Evolutionary conservation across 1,140 invertebrate genomes (phyloP).

Genomic region (Alviniconcha marisindica): DNA sequence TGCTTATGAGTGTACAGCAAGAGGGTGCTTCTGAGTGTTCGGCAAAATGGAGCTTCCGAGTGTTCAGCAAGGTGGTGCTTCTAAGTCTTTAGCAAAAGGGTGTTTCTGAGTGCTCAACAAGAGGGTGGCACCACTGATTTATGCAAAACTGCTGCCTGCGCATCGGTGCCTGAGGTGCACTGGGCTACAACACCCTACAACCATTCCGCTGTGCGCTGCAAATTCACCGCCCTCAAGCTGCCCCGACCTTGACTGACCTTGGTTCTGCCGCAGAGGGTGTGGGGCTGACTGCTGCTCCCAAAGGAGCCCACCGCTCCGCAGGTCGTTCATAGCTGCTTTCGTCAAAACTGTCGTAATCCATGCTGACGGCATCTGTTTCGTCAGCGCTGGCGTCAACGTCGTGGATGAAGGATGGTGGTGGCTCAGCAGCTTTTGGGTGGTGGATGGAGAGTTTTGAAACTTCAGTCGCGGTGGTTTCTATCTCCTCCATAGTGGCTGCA

Average conservation of each 20-base stretch:
- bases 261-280: conserved; percentile 63
- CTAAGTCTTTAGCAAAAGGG: too few relatives aligned
- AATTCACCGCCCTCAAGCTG: too few relatives aligned
- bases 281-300: conserved; percentile 81
- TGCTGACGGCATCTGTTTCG: conserved; percentile 9
- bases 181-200: too few relatives aligned
- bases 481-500: background rate
- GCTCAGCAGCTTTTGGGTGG: background rate
- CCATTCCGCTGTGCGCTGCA: too few relatives aligned
- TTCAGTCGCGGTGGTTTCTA: background rate
- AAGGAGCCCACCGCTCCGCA: conserved; percentile 85
- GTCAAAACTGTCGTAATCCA: conserved; percentile 73
- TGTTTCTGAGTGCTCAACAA: too few relatives aligned
- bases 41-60: too few relatives aligned
- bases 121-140: too few relatives aligned
- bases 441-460: background rate
- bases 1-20: too few relatives aligned
- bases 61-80: too few relatives aligned
- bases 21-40: too few relatives aligned
- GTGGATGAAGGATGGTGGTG: background rate
- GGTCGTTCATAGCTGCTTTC: conserved; percentile 69
- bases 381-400: background rate
- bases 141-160: too few relatives aligned
- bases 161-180: too few relatives aligned
- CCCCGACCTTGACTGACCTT: conserved; percentile 46